Evolutionary conservation across 2,797 vertebrate species (phyloP).

Genomic region (Prionace glauca): DNA sequence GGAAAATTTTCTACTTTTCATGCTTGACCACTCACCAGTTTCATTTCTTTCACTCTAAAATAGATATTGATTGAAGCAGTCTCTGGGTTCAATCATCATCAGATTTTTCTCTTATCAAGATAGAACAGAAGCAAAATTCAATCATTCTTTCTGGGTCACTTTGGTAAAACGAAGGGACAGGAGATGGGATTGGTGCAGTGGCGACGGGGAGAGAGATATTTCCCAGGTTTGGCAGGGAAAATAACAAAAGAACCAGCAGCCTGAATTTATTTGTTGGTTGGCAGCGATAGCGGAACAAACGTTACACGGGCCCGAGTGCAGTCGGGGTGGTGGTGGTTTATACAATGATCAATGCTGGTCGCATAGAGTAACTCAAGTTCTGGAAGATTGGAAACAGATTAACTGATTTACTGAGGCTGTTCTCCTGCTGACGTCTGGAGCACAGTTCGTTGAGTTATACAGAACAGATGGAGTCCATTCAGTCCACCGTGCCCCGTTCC

Average conservation of each 20-base stretch:
- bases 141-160: not conserved
- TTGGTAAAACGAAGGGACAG: not conserved
- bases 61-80: conserved; percentile 34
- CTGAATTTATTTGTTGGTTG: not conserved
- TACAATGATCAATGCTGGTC: not conserved
- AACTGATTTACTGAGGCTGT: not conserved
- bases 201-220: not conserved
- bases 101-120: conserved; percentile 23
- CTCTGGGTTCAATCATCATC: conserved; percentile 1
- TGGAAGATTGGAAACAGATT: not conserved
- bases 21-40: not conserved
- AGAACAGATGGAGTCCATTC: not conserved
- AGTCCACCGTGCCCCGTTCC: not conserved
- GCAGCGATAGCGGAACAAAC: not conserved
- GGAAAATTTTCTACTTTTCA: conserved; percentile 19
- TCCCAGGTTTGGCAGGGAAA: not conserved
- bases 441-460: not conserved
- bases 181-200: too few species aligned
- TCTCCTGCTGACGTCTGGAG: not conserved
- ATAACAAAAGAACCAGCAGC: not conserved
- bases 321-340: not conserved
- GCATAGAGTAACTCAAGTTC: not conserved
- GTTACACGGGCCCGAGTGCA: too few species aligned
- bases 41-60: conserved; percentile 20
- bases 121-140: not conserved